Base-by-base conservation (phyloP, 2,113 vertebrate species). In the Nibea albiflora region DNA sequence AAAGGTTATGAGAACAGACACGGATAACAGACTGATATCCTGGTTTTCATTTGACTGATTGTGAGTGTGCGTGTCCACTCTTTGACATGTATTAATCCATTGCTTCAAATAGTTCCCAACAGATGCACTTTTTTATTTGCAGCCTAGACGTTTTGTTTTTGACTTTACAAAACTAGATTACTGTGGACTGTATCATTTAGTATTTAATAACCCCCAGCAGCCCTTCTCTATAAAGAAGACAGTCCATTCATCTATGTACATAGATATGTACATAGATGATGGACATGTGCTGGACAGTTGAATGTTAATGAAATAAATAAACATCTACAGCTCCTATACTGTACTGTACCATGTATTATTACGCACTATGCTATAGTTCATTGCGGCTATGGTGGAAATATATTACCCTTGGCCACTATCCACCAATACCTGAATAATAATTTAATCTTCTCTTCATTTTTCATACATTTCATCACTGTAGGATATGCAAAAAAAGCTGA, bases 61-160 rank as follows among this genome's bases (percentile, higher is more conserved):
- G 24, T 26, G 24, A 26, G 2, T 2, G 24, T 26, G n/a, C n/a
- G 24, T 26, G 24, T 26, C 24, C 24, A 26, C 24, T 26, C 24
- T 26, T 26, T 26, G 61, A 69, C 28, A 9, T 76, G 12, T 39
- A 80, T 61, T 52, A 22, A 46, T 66, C 26, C 26, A 1, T 31
- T 31, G 44, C 68, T 31, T 20, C 54, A 74, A 68, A 73, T 12
- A 64, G 16, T 46, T 22, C 2, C 4, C 3, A 42, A 53, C 22
- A 65, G 75, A 78, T 69, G 42, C 22, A 42, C 11, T 24, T n/a
- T 63, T 83, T 35, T 39, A 39, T 39, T 39, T 39, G 8, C 7
- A 39, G 35, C 35, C 7, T 39, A 31, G 2, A 58, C 2, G 4
- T 17, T 28, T 2, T 9, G 1, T 8, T n/a, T 28, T 58, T 6